Conservation (phyloP, 2,797 vertebrate species). For the Anguilla pacifica region DNA sequence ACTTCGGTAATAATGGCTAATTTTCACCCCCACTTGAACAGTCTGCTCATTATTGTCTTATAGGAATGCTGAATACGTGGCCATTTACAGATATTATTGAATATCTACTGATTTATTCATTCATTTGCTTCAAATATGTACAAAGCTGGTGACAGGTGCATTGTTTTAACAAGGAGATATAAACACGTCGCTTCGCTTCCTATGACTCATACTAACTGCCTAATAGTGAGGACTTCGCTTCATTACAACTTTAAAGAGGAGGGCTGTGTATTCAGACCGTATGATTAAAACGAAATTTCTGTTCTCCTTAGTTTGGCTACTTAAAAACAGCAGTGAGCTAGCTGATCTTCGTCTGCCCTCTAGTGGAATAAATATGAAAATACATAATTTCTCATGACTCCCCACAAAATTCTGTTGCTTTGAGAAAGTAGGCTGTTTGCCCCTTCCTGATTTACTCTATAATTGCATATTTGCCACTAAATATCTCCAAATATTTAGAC, state of each 20-base stretch:
- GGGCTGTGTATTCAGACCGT: neutral
- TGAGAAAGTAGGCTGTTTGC: no score
- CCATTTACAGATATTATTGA: no score
- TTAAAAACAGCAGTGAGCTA: neutral
- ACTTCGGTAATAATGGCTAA: neutral
- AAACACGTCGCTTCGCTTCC: neutral
- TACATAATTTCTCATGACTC: no score
- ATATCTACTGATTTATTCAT: neutral
- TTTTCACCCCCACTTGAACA: neutral
- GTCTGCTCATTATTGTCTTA: neutral
- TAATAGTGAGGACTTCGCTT: neutral
- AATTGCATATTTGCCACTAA: no score
- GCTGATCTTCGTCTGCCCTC: neutral
- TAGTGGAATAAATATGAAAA: neutral
- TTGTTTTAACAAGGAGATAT: neutral
- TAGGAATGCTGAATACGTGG: neutral
- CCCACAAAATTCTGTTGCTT: neutral
- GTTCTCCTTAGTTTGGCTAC: neutral
- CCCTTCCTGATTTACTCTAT: no score
- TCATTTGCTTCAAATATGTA: neutral
- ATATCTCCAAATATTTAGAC: no score
- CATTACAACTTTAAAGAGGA: neutral
- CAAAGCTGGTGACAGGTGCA: neutral
- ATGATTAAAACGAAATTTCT: neutral
- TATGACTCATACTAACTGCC: neutral